phyloP scores from a whole-genome alignment of 1,140 invertebrate species.

The Diachasmimorpha longicaudata region DNA sequence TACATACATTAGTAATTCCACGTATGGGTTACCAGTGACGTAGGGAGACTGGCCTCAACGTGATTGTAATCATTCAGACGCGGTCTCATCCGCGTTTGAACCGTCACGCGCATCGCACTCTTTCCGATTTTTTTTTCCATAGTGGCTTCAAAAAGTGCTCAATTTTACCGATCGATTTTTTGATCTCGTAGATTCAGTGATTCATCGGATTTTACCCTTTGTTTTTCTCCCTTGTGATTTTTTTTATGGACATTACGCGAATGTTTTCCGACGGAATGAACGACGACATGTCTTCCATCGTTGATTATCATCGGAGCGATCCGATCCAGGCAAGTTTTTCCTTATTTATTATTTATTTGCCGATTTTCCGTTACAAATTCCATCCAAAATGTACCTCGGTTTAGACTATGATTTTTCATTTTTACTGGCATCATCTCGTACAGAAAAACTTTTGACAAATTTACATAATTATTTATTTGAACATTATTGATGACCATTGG shows the following conservation, averaged over 20 bases:
- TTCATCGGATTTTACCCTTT: background rate
- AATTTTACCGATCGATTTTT: background rate
- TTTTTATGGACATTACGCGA: background rate
- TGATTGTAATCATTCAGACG: constrained; percentile 20
- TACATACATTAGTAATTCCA: background rate
- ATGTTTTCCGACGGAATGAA: background rate
- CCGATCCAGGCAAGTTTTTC: constrained; percentile 41
- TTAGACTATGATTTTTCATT: no score
- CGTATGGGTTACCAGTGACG: background rate
- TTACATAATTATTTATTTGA: background rate
- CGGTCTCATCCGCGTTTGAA: constrained; percentile 12
- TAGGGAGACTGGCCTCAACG: background rate
- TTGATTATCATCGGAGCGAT: constrained; percentile 35
- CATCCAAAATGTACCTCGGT: background rate
- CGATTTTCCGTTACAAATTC: background rate
- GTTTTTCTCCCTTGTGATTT: background rate
- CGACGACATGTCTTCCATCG: constrained; percentile 40
- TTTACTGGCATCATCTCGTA: background rate
- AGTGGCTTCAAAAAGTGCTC: background rate
- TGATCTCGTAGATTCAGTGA: background rate
- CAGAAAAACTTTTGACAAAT: no score
- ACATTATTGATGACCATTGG: background rate
- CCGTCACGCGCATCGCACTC: constrained; percentile 6
- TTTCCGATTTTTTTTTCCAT: background rate
- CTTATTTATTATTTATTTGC: constrained; percentile 20